Conservation (phyloP, 2,113 vertebrate genomes). For the Pelobates fuscus region DNA sequence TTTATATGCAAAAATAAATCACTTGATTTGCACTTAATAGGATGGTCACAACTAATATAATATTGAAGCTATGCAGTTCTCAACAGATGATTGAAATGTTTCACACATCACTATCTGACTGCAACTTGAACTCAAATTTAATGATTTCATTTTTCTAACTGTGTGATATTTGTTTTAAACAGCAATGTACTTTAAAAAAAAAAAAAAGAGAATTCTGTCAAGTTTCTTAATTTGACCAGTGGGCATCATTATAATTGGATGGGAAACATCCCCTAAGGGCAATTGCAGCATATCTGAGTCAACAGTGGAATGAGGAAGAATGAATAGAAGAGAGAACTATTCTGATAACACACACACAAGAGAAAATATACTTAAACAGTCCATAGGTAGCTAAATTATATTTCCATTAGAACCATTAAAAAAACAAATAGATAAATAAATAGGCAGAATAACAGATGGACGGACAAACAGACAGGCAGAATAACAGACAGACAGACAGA, state of each 20-base stretch:
- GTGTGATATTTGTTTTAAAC: background rate
- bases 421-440: too few species aligned
- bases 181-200: background rate
- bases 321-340: background rate
- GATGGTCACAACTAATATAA: background rate
- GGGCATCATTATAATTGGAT: conserved; percentile 17
- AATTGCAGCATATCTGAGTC: conserved; percentile 17
- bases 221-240: conserved; percentile 4
- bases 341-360: too few species aligned
- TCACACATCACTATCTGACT: background rate
- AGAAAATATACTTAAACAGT: too few species aligned
- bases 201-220: conserved; percentile 21
- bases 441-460: too few species aligned
- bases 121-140: background rate
- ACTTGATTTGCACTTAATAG: background rate
- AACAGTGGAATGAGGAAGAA: background rate
- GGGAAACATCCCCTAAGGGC: conserved; percentile 6
- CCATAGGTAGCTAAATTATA: too few species aligned
- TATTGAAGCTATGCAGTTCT: background rate
- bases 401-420: too few species aligned
- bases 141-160: background rate
- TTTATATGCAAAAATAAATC: background rate
- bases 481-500: too few species aligned
- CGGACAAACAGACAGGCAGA: too few species aligned
- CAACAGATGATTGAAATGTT: background rate